Evolutionary conservation across 2,797 vertebrate genomes (phyloP).

Genomic region (Lacerta agilis): DNA sequence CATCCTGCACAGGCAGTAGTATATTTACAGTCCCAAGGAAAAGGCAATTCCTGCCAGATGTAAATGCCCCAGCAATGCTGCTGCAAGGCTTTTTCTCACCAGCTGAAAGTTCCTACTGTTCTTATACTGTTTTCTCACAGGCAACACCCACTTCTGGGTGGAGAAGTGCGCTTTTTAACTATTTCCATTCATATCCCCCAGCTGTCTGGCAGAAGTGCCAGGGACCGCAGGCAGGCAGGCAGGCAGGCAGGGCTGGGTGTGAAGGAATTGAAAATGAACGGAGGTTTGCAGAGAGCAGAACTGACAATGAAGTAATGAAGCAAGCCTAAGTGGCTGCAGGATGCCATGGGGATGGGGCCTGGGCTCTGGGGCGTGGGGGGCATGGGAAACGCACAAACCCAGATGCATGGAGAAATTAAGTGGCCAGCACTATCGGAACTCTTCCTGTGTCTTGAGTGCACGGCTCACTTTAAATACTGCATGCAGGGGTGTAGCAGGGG

Average conservation of each 20-base stretch:
- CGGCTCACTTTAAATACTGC: too few relatives aligned
- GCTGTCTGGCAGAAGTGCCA: conserved; percentile 56
- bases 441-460: too few relatives aligned
- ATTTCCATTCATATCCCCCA: conserved; percentile 74
- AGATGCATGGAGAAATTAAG: background rate
- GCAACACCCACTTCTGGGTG: conserved; percentile 84
- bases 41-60: conserved; percentile 67
- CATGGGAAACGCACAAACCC: background rate
- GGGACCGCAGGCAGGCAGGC: conserved; percentile 20
- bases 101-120: conserved; percentile 77
- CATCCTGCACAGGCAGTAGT: conserved; percentile 73
- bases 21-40: conserved; percentile 68
- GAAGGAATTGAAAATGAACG: background rate
- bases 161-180: conserved; percentile 78
- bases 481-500: too few relatives aligned
- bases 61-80: conserved; percentile 70
- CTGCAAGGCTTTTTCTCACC: conserved; percentile 76
- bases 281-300: too few relatives aligned
- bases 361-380: background rate
- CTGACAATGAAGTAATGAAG: background rate
- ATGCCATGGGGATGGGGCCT: background rate
- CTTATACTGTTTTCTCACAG: conserved; percentile 79
- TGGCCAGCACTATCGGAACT: too few relatives aligned
- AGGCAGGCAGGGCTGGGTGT: background rate
- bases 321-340: background rate